Base-by-base conservation (phyloP, 2,888 invertebrate species). In the Andrena hattorfiana region DNA sequence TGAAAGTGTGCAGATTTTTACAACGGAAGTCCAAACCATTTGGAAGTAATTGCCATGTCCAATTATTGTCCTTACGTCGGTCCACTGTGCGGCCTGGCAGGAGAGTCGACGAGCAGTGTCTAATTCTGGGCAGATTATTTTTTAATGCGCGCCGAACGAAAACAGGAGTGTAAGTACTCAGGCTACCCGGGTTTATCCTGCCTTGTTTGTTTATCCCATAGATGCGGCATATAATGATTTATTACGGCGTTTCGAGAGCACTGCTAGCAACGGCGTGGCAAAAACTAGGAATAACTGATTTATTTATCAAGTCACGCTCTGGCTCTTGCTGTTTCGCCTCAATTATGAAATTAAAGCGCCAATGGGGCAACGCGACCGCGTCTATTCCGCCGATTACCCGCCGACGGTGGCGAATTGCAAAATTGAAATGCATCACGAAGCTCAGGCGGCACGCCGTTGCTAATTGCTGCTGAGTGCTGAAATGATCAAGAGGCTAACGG, bases 341-440 rank as follows among this genome's bases (percentile, higher is more conserved):
- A 66, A 70, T 76, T 70, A 70, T 10, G 69, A 66, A 54, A 66
- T 70, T 64, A 20, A 76, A 60, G 7, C 35, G 48, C 1, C 16
- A 26, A 49, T 35, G 20, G 30, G 1, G n/a, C 8, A 2, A 10
- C 35, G 4, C 42, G 42, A 16, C 42, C 26, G n/a, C 1, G 20
- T 32, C 20, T 32, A 62, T 26, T 2, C 42, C 20, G 56, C 30
- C 56, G 23, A 59, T 49, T 64, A 20, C 20, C 20, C 13, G 10
- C 1, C 6, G 5, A 0, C 20, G 28, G 16, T 20, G 16, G 20
- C 10, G 48, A 68, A 63, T 68, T 35, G 10, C 28, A 10, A 64
- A 69, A 78, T 75, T 59, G 59, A 56, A 59, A 63, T 13, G 28
- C n/a, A 7, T 16, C 7, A 6, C 60, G 28, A 59, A 56, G 0